A percentile compares a stretch with the other conserved stretches of the same genome.
phyloP scores from a whole-genome alignment of 2,113 vertebrate genomes.

The Tupaia chinensis region DNA sequence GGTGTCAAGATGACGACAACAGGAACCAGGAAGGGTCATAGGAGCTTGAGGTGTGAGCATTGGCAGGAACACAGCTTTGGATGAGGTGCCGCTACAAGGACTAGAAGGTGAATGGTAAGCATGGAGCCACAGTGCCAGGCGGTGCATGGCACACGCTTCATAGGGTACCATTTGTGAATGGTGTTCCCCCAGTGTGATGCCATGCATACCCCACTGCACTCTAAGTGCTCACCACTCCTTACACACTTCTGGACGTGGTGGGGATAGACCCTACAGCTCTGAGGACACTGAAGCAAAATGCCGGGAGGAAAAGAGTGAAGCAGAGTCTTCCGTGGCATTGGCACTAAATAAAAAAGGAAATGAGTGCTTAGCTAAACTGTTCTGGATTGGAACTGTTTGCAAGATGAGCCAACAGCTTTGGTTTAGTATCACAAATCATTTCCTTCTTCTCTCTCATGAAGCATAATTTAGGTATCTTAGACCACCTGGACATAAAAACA shows the following conservation, averaged over 20 bases:
- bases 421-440: not conserved
- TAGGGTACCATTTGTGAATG: not conserved
- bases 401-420: not conserved
- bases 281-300: not conserved
- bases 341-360: not conserved
- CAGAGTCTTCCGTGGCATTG: not conserved
- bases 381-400: not conserved
- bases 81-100: not conserved
- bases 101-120: not conserved
- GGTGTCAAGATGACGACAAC: not conserved
- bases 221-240: not conserved
- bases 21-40: not conserved
- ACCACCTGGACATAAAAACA: not conserved
- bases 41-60: not conserved
- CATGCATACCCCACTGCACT: not conserved
- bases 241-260: not conserved
- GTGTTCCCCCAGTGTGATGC: not conserved
- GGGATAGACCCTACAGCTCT: too few species aligned
- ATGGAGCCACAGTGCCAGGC: fast-evolving
- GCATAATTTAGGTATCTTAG: not conserved
- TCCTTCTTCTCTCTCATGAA: not conserved
- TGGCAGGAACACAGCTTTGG: not conserved
- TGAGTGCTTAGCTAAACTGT: not conserved
- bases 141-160: too few species aligned
- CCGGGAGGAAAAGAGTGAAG: not conserved